These are phyloP conservation scores for Neoarius graeffei DNA, from an alignment of 2,113 vertebrate genomes.

Conservation along the genomic window DNA sequence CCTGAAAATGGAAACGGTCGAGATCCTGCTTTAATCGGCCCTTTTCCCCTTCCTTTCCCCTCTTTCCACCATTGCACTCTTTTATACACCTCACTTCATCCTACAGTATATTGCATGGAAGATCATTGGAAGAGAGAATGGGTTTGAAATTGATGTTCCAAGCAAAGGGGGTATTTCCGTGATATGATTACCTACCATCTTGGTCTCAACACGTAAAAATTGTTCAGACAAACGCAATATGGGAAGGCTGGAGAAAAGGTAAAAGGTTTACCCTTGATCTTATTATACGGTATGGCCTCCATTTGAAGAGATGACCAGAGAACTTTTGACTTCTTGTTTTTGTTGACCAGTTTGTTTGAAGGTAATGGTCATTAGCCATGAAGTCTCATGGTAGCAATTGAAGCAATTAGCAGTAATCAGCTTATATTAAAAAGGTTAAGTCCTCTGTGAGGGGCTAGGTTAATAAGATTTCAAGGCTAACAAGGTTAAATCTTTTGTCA, in stretches of 20 bases:
- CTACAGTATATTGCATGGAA: background rate
- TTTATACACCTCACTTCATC: slow-evolving; percentile 7
- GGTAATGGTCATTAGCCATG: background rate
- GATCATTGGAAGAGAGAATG: slow-evolving; percentile 5
- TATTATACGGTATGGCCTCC: background rate
- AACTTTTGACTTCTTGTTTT: background rate
- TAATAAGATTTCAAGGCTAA: background rate
- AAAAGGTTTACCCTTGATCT: background rate
- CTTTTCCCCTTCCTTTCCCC: slow-evolving; percentile 38
- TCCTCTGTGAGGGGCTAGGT: too few relatives aligned
- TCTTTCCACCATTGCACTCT: background rate
- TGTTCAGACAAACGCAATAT: background rate
- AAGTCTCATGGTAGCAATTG: background rate
- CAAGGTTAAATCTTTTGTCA: background rate
- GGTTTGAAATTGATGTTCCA: slow-evolving; percentile 20
- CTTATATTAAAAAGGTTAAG: background rate
- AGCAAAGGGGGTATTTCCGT: slow-evolving; percentile 15
- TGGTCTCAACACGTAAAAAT: background rate
- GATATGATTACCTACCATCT: background rate
- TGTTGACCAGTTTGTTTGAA: background rate
- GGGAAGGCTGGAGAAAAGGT: background rate
- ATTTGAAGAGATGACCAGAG: background rate
- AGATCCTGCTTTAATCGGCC: slow-evolving; percentile 60
- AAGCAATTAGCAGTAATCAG: slow-evolving; percentile 4
- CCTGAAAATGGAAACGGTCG: slow-evolving; percentile 57